phyloP scores from a whole-genome alignment of 2,888 invertebrate genomes.

The Drosophila recens region DNA sequence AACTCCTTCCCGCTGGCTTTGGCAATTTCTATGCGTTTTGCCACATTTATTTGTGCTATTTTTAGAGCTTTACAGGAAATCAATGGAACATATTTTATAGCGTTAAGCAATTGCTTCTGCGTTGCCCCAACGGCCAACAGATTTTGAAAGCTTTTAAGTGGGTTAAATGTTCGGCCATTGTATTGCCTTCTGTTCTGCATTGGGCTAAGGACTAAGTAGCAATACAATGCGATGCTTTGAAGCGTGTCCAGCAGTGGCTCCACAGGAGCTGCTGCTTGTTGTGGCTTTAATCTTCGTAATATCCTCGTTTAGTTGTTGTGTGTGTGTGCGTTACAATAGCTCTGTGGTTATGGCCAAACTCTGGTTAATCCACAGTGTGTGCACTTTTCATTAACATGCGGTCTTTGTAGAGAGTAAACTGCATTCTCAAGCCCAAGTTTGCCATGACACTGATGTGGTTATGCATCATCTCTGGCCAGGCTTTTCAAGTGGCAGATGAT shows the following conservation, averaged over 20 bases:
- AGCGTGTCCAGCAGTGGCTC: slow-evolving; percentile 25
- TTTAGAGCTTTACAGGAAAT: slow-evolving; percentile 66
- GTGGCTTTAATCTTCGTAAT: not conserved
- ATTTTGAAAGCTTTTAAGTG: slow-evolving; percentile 43
- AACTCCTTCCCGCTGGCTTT: slow-evolving; percentile 19
- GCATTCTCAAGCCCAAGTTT: slow-evolving; percentile 25
- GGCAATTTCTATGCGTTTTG: slow-evolving; percentile 52
- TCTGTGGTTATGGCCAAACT: slow-evolving; percentile 6
- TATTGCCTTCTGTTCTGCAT: slow-evolving; percentile 6
- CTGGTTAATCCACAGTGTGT: slow-evolving; percentile 1
- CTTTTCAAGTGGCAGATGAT: slow-evolving; percentile 5
- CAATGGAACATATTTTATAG: slow-evolving; percentile 76
- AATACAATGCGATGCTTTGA: slow-evolving; percentile 39
- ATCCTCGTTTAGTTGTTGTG: slow-evolving; percentile 47
- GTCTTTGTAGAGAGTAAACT: slow-evolving; percentile 3
- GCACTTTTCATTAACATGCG: slow-evolving; percentile 62
- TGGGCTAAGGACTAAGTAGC: slow-evolving; percentile 50
- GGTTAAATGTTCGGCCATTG: slow-evolving; percentile 36
- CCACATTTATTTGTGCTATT: slow-evolving; percentile 54
- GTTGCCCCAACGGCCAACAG: slow-evolving; percentile 20
- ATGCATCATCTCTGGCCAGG: slow-evolving; percentile 36
- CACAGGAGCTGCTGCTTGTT: slow-evolving; percentile 6
- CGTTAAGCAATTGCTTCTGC: slow-evolving; percentile 68
- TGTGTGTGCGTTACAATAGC: slow-evolving; percentile 24
- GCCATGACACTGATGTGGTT: slow-evolving; percentile 53